Evolutionary conservation across 2,888 invertebrate genomes (phyloP).

Genomic region (Galerucella pusilla): DNA sequence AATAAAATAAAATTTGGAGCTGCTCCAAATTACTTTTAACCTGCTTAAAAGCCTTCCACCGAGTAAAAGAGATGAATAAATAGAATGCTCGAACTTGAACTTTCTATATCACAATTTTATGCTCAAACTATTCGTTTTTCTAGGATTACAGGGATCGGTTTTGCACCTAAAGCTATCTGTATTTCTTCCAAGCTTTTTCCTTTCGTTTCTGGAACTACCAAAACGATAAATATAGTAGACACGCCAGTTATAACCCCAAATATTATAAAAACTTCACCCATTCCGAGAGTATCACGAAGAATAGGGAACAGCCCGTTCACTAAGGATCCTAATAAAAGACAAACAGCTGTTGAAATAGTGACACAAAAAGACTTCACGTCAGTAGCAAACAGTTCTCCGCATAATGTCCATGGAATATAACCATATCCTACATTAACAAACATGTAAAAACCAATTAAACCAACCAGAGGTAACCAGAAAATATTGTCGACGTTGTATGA

Average conservation of each 20-base stretch:
- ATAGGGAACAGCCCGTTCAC: constrained; percentile 41
- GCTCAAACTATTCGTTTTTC: neutral
- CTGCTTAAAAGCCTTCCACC: too few species aligned
- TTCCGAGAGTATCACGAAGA: constrained; percentile 31
- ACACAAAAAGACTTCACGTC: constrained; percentile 77
- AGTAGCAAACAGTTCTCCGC: constrained; percentile 83
- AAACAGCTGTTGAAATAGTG: constrained; percentile 33
- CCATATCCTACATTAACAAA: constrained; percentile 78
- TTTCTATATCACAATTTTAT: neutral
- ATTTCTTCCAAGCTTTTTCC: constrained; percentile 13
- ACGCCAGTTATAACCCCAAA: neutral
- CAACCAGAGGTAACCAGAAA: constrained; percentile 76
- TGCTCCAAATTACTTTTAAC: too few species aligned
- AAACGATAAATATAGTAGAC: constrained; percentile 29
- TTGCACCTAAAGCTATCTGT: constrained; percentile 27
- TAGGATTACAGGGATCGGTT: neutral
- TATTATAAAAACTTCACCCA: constrained; percentile 37
- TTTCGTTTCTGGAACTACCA: constrained; percentile 44
- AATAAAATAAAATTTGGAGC: too few species aligned
- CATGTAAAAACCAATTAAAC: constrained; percentile 76
- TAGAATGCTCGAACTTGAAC: too few species aligned
- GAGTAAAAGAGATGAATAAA: too few species aligned
- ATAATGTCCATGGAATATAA: constrained; percentile 82
- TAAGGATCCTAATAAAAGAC: constrained; percentile 38
- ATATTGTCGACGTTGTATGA: constrained; percentile 59